Base-by-base conservation (phyloP, 1,140 invertebrate genomes). In the Epicauta chinensis region DNA sequence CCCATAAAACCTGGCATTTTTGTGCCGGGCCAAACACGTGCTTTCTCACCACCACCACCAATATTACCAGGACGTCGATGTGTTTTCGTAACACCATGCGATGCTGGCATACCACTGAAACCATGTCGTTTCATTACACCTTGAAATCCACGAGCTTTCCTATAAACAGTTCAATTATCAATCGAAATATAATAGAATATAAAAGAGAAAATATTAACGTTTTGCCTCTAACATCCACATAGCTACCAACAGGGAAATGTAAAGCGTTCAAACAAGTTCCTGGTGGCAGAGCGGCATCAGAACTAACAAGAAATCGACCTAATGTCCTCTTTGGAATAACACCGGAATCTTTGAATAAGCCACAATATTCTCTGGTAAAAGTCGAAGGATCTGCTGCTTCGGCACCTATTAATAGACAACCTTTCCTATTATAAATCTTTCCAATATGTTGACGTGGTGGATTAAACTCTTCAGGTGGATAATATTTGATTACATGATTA, bases 1-100 rank as follows among this genome's bases (percentile, higher is more conserved):
- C 97, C 97, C 95, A 98, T 98, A 63, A 96, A 90, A 30, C 97
- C 97, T 35, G 94, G 93, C 86, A 99, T 82, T 76, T 96, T 95
- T 17, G 89, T 95, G 45, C 97, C 97, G 40, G 91, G 91, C 86
- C 91, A 92, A 14, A 98, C 87, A 56, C 91, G 73, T 3, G 79
- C 86, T 71, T 92, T 91, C 60, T 83, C 77, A 45, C 87, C 83
- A 53, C 91, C 90, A 53, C 81, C 81, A 35, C 91, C 94, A 65
- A 96, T 93, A 62, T 87, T 87, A 55, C 97, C 97, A 44, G 85
- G 81, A 66, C 93, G 80, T 58, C 96, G 79, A 71, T 99, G 95
- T 14, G 88, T 91, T 79, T 99, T 99, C 0, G 96, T 99, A 3
- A 83, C 81, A 60, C 96, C 95, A 69, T 97, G 94, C 40, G 84